These are phyloP conservation scores for Mellivora capensis DNA, from an alignment of 2,113 vertebrate species.

Conservation along the genomic window DNA sequence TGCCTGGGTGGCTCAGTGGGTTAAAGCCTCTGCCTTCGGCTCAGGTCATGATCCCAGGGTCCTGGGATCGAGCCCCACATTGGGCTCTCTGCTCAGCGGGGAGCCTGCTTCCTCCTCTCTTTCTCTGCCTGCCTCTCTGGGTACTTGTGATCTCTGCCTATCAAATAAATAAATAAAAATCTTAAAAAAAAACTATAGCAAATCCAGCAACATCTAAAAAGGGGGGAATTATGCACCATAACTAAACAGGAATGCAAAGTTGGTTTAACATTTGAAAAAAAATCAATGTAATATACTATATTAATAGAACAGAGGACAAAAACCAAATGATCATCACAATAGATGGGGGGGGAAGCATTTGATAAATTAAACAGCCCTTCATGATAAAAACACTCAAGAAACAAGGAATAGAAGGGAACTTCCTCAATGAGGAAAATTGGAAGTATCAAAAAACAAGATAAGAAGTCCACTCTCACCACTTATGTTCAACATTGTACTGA, in stretches of 20 bases:
- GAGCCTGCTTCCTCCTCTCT: too few species aligned
- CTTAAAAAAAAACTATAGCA: slow-evolving; percentile 15
- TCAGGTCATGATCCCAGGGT: too few species aligned
- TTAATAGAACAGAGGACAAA: slow-evolving; percentile 21
- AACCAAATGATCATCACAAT: not conserved
- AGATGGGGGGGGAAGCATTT: not conserved
- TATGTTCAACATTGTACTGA: not conserved
- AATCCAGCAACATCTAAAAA: not conserved
- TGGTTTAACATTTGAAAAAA: not conserved
- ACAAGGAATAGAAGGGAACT: not conserved
- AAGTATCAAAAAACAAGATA: not conserved
- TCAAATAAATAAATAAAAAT: too few species aligned
- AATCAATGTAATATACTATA: not conserved
- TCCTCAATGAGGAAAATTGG: not conserved
- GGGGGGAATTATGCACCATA: not conserved
- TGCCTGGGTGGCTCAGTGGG: too few species aligned
- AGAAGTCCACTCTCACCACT: not conserved
- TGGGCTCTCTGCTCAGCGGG: too few species aligned
- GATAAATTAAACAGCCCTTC: not conserved
- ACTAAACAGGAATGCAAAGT: not conserved
- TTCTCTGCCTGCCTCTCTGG: too few species aligned
- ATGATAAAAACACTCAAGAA: not conserved
- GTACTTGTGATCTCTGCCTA: too few species aligned
- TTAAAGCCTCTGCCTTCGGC: too few species aligned
- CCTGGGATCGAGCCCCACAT: too few species aligned